Percentiles rank a stretch among this genome's conserved stretches.
phyloP scores from a whole-genome alignment of 2,113 vertebrate genomes.

The Corythaeola cristata region DNA sequence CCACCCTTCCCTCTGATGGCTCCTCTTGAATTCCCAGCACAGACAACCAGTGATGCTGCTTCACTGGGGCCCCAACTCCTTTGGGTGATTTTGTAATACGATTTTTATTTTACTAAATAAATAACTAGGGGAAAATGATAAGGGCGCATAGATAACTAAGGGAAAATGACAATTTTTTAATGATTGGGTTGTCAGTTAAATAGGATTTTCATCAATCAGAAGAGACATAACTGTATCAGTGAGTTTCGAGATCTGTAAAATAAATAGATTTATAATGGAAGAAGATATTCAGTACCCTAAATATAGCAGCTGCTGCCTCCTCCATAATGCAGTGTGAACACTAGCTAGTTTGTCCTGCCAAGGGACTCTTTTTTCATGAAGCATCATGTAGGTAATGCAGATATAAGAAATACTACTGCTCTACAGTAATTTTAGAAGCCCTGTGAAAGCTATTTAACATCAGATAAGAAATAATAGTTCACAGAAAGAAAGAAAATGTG shows the following conservation, averaged over 20 bases:
- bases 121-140: neutral
- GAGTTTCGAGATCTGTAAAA: neutral
- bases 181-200: neutral
- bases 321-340: constrained; percentile 42
- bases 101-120: neutral
- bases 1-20: neutral
- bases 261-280: neutral
- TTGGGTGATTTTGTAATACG: neutral
- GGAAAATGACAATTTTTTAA: neutral
- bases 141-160: neutral
- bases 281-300: neutral
- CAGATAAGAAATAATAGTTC: neutral
- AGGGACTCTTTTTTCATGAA: neutral
- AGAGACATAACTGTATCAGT: neutral
- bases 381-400: neutral
- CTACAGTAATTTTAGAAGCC: neutral
- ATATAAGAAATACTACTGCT: constrained; percentile 18
- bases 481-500: neutral
- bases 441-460: neutral
- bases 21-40: neutral
- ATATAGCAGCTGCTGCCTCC: constrained; percentile 42
- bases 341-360: constrained; percentile 9
- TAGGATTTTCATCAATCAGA: neutral
- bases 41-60: neutral
- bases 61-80: neutral